Conservation (phyloP, 1,140 invertebrate species). For the Drosophila murphyi region DNA sequence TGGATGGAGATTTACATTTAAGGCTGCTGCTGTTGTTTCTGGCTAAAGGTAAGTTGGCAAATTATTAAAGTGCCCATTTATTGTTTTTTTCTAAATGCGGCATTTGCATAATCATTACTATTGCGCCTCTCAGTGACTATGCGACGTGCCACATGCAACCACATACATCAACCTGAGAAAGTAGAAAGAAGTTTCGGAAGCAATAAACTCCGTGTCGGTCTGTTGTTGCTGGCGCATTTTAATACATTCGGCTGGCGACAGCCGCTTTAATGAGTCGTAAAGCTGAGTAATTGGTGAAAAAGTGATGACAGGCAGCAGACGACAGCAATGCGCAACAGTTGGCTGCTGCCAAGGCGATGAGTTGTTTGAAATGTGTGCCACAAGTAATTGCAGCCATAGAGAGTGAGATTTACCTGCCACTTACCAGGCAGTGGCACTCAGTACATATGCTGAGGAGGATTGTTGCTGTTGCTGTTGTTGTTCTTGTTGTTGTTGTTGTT, state of each 20-base stretch:
- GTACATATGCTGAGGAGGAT: not conserved
- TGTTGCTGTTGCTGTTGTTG: not conserved
- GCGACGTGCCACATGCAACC: constrained; percentile 45
- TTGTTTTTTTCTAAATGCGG: constrained; percentile 29
- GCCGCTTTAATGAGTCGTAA: constrained; percentile 79
- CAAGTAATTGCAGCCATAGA: constrained; percentile 13
- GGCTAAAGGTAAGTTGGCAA: constrained; percentile 51
- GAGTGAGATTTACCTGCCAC: constrained; percentile 37
- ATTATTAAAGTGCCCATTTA: constrained; percentile 34
- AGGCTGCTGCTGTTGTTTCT: not conserved
- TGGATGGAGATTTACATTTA: too few relatives aligned
- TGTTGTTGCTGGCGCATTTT: constrained; percentile 57
- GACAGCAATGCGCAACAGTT: constrained; percentile 21
- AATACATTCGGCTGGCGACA: constrained; percentile 74
- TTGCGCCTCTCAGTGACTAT: constrained; percentile 20
- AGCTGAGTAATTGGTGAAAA: constrained; percentile 72
- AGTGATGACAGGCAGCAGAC: constrained; percentile 27
- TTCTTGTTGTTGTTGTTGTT: not conserved
- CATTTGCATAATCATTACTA: constrained; percentile 59
- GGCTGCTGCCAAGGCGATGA: constrained; percentile 21
- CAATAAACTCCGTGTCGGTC: not conserved
- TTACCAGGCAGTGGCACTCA: not conserved
- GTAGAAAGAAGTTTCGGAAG: not conserved
- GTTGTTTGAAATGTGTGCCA: not conserved
- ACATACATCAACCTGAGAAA: constrained; percentile 50